Percentiles rank a stretch among this genome's conserved stretches.
Evolutionary conservation across 2,113 vertebrate genomes (phyloP).

Genomic region (Mesoclemmys tuberculata): DNA sequence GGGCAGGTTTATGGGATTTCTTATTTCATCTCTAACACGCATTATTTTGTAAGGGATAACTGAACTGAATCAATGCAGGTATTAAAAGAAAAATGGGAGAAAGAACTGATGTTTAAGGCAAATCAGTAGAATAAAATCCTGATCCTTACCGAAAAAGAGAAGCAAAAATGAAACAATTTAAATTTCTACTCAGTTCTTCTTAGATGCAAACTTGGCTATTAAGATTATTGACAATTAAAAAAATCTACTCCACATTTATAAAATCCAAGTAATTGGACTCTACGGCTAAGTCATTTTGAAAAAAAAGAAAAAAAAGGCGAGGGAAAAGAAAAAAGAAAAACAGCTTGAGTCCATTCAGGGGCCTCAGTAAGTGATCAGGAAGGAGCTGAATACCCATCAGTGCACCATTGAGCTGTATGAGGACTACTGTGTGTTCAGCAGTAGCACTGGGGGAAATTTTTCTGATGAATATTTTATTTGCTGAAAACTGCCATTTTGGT

Average conservation of each 20-base stretch:
- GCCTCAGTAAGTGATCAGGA: not conserved
- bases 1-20: not conserved
- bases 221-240: not conserved
- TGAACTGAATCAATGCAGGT: not conserved
- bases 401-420: not conserved
- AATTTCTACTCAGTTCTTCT: not conserved
- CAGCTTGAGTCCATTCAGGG: not conserved
- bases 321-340: too few relatives aligned
- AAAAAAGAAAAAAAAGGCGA: too few relatives aligned
- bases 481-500: not conserved
- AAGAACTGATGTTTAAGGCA: not conserved
- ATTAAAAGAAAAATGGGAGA: not conserved
- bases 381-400: accelerated
- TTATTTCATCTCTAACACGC: not conserved
- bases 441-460: not conserved
- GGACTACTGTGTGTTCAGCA: not conserved
- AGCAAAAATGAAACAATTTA: not conserved
- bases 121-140: not conserved
- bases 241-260: not conserved
- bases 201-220: not conserved
- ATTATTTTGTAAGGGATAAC: not conserved
- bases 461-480: not conserved
- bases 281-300: not conserved
- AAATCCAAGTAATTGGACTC: not conserved
- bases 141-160: not conserved